phyloP scores from a whole-genome alignment of 2,113 vertebrate genomes.

The Alouatta palliata region DNA sequence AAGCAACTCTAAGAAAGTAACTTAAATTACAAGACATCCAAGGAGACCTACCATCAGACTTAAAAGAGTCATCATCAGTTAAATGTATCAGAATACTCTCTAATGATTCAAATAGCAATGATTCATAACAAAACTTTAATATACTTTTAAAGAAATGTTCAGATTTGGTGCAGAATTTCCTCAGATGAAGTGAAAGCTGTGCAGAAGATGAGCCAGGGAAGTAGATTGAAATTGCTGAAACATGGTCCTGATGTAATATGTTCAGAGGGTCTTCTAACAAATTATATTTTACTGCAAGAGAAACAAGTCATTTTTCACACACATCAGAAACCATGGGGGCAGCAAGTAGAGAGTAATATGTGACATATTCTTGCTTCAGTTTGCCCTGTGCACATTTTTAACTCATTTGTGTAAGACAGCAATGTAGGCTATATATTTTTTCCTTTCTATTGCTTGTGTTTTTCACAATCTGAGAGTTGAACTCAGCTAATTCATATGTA shows the following conservation, averaged over 20 bases:
- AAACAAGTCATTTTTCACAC: slow-evolving; percentile 18
- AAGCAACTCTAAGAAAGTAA: not conserved
- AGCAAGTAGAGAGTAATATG: not conserved
- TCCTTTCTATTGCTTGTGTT: not conserved
- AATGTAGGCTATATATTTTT: not conserved
- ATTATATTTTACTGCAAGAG: slow-evolving; percentile 41
- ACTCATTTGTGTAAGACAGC: slow-evolving; percentile 45
- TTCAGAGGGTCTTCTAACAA: slow-evolving; percentile 43
- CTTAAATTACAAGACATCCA: not conserved
- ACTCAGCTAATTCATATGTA: not conserved
- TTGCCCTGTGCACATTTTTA: slow-evolving; percentile 78
- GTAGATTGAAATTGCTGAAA: not conserved
- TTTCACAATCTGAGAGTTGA: not conserved
- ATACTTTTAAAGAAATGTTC: not conserved
- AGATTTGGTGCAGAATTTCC: not conserved
- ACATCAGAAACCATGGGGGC: not conserved
- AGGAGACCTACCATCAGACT: not conserved
- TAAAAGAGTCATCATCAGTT: not conserved
- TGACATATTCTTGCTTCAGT: not conserved
- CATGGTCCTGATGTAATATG: not conserved
- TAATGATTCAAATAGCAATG: not conserved
- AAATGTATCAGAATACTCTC: not conserved
- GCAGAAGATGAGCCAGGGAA: not conserved
- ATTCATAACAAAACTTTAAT: not conserved
- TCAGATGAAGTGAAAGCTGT: not conserved